Conservation (phyloP, 2,888 invertebrate genomes). For the Troides helena region DNA sequence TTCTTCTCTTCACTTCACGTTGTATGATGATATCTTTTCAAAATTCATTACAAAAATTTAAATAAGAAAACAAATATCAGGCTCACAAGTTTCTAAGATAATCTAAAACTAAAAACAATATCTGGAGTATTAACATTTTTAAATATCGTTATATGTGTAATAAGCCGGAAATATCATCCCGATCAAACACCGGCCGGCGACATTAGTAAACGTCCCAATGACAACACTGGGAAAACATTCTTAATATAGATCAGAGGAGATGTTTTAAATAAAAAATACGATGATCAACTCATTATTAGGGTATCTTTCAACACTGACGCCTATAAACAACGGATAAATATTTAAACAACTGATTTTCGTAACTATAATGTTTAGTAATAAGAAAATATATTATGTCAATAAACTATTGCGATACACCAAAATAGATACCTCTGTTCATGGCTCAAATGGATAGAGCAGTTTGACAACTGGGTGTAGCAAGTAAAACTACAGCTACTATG, state of each 20-base stretch:
- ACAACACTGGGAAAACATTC: slow-evolving; percentile 26
- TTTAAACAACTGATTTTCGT: slow-evolving; percentile 7
- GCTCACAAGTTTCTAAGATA: background rate
- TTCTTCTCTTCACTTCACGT: background rate
- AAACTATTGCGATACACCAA: too few relatives aligned
- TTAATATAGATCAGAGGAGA: slow-evolving; percentile 29
- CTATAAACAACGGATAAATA: slow-evolving; percentile 18
- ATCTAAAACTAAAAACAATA: background rate
- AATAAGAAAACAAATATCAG: background rate
- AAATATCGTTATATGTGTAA: slow-evolving; percentile 12
- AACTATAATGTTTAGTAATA: background rate
- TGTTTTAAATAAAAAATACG: slow-evolving; percentile 16
- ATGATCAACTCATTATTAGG: slow-evolving; percentile 24
- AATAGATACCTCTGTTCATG: too few relatives aligned
- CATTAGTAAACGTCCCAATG: slow-evolving; percentile 24
- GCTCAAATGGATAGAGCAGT: too few relatives aligned
- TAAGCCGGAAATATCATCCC: slow-evolving; percentile 26
- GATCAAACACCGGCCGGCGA: slow-evolving; percentile 20
- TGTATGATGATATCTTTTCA: background rate
- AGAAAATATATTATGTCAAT: too few relatives aligned
- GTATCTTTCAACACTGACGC: slow-evolving; percentile 20
- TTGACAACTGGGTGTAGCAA: too few relatives aligned
- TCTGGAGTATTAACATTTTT: background rate
- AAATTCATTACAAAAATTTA: background rate
- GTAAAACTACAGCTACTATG: too few relatives aligned